Percentiles rank a stretch among this genome's conserved stretches.
Evolutionary conservation across 2,888 invertebrate genomes (phyloP).

Genomic region (Drosophila mayaguana): DNA sequence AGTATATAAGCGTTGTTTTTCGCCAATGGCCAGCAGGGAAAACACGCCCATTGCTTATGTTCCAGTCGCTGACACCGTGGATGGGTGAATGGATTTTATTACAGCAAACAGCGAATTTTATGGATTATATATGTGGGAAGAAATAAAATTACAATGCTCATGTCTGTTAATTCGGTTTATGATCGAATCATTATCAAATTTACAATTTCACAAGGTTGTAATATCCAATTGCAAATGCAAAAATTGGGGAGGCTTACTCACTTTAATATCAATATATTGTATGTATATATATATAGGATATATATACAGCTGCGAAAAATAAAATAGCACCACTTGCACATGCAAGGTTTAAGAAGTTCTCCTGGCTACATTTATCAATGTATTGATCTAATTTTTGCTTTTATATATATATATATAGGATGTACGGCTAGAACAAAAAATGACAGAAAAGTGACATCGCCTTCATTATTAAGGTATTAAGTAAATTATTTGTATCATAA

Average conservation of each 20-base stretch:
- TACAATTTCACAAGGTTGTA: constrained; percentile 1
- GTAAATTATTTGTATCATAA: too few species aligned
- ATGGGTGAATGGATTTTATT: constrained; percentile 1
- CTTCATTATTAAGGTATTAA: too few species aligned
- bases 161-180: neutral
- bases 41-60: constrained; percentile 29
- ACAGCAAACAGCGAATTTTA: neutral
- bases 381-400: too few species aligned
- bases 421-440: too few species aligned
- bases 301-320: too few species aligned
- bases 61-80: neutral
- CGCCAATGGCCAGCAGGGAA: constrained; percentile 45
- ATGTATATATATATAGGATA: too few species aligned
- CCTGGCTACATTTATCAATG: too few species aligned
- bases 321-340: too few species aligned
- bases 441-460: too few species aligned
- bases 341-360: too few species aligned
- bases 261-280: too few species aligned
- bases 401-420: too few species aligned
- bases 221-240: neutral
- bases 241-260: neutral
- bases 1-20: constrained; percentile 23
- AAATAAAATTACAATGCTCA: neutral
- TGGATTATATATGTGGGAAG: neutral
- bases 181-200: neutral